Evolutionary conservation across 1,140 invertebrate species (phyloP), one percentile per base, ranked within the genome.

Genomic region (Zaprionus taronus): DNA sequence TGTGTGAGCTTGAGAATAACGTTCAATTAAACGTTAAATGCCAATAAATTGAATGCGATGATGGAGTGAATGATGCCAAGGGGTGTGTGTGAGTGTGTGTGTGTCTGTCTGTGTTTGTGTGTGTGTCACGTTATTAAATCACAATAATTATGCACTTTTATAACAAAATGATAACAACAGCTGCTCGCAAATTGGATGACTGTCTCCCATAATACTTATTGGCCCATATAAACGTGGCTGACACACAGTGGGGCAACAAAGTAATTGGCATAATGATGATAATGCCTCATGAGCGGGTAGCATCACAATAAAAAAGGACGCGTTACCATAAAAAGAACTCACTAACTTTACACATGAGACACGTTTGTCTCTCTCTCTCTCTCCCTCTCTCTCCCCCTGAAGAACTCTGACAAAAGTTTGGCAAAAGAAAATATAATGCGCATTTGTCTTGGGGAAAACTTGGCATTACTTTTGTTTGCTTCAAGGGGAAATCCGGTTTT

Each of bases 131-230:
- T 65, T 65, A 66, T 69, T 84, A 77, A 84, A 81, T 80, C 73
- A 84, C 79, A 84, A 81, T 81, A 89, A 90, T 90, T 70, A 81
- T 79, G 69, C 65, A 68, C 44, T 78, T 78, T 72, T 56, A 80
- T 87, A 81, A 87, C 56, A 47, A 65, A 65, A 71, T 70, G 41
- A 69, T 64, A 70, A 62, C 24, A 41, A 36, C 58, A 26, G 17
- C 34, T 47, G 31, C 9, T 34, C 31, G 31, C 31, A 34, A 34
- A 34, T 12, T 14, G 24, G 14, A 20, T 36, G 20, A 63, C 38
- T 56, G 69, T 47, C 22, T 20, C 26, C 44, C 55, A 68, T 49
- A 77, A 67, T 70, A 73, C 53, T 64, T 47, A 78, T 76, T 81
- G 82, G 75, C 79, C 82, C 49, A 64, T 64, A 53, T 22, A 62